Base-by-base conservation (phyloP, 2,888 invertebrate genomes). In the Metopia argyrocephala region DNA sequence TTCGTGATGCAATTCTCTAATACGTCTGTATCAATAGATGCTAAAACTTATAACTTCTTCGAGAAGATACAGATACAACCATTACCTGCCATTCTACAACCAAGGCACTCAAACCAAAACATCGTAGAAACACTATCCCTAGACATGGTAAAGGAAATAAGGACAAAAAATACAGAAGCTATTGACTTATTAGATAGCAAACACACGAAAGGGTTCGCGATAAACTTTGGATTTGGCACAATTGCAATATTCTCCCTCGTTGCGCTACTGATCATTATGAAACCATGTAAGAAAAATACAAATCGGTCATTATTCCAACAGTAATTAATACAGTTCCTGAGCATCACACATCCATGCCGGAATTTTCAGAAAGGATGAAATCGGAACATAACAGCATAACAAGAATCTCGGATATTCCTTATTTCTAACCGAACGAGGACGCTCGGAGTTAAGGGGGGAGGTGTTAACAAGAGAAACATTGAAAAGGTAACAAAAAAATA, bases 341-440 rank as follows among this genome's bases (percentile, higher is more conserved):
- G 27, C 3, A 20, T 18, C 71, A 71, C n/a, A 62, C 27, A 62
- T 71, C 62, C 31, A 71, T 61, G 62, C 62, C 71, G 5, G 71
- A 71, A 71, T n/a, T 56, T 27, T 54, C 71, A 1, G 71, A 62
- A 6, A 25, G 15, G 0, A 52, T 9, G 18, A 62, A 27, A 52
- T 15, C 18, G 9, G 57, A 68, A 25, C 25, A 56, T 18, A 18
- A 23, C 18, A 5, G 27, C 9, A 68, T 68, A 45, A 57, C 57
- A 18, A 56, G 46, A 23, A 27, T 56, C 7, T 21, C 52, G 23
- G n/a, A 59, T 21, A 59, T 70, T 23, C 50, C 70, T 28, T 61
- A 70, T 38, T 61, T 61, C 23, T 70, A 18, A 70, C 38, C 38
- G 70, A 69, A 48, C 69, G 57, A 56, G 48, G 57, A 59, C 57